These are phyloP conservation scores for Nemapogon koenigi DNA, from an alignment of 2,888 invertebrate genomes.

Conservation along the genomic window DNA sequence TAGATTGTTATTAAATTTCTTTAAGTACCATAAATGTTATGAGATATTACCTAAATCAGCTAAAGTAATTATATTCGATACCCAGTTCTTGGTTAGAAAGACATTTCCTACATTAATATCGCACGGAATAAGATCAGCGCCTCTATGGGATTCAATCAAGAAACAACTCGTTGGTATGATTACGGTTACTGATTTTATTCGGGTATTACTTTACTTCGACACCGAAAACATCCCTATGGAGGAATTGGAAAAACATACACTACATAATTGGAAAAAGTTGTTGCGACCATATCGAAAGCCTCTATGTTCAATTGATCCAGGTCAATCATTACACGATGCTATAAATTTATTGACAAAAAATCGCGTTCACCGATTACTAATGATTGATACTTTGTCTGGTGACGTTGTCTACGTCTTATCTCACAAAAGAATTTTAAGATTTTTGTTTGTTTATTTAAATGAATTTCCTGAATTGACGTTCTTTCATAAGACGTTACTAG, in stretches of 20 bases:
- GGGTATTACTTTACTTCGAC: slow-evolving; percentile 47
- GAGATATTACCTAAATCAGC: slow-evolving; percentile 58
- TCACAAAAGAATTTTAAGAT: slow-evolving; percentile 53
- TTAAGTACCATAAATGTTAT: slow-evolving; percentile 58
- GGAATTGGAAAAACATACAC: slow-evolving; percentile 50
- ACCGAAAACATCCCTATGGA: slow-evolving; percentile 47
- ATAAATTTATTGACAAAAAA: slow-evolving; percentile 50
- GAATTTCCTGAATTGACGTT: slow-evolving; percentile 58
- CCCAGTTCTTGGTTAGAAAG: slow-evolving; percentile 53
- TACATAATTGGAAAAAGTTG: slow-evolving; percentile 54
- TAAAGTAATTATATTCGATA: slow-evolving; percentile 58
- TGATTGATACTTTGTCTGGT: slow-evolving; percentile 45
- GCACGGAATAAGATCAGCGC: slow-evolving; percentile 54
- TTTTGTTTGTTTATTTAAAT: slow-evolving; percentile 54
- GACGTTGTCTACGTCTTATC: slow-evolving; percentile 55
- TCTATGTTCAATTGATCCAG: slow-evolving; percentile 44
- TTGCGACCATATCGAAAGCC: slow-evolving; percentile 44
- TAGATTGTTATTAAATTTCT: slow-evolving; percentile 51
- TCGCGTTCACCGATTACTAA: slow-evolving; percentile 49
- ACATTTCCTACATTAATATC: slow-evolving; percentile 56
- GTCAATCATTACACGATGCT: slow-evolving; percentile 54
- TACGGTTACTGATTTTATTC: slow-evolving; percentile 55
- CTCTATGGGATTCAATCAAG: slow-evolving; percentile 53
- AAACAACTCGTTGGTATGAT: slow-evolving; percentile 56
- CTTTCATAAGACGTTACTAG: slow-evolving; percentile 47